phyloP scores from a whole-genome alignment of 2,888 invertebrate genomes.

The Therioaphis trifolii region DNA sequence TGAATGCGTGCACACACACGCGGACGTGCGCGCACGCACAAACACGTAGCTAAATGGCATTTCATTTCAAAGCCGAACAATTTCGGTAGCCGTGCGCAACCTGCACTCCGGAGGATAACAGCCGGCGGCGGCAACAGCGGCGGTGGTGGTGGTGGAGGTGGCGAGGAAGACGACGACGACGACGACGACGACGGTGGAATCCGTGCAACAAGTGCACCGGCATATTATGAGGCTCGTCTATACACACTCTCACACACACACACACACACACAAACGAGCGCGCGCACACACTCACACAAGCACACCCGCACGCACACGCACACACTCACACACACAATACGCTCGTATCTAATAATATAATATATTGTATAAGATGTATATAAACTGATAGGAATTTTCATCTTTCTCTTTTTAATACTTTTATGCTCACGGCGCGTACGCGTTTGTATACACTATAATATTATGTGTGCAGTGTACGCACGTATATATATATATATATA shows the following conservation, averaged over 20 bases:
- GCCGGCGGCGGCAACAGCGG: neutral
- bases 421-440: slow-evolving; percentile 45
- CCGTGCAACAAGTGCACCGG: slow-evolving; percentile 40
- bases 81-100: slow-evolving; percentile 49
- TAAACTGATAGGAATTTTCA: slow-evolving; percentile 36
- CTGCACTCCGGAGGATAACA: slow-evolving; percentile 42
- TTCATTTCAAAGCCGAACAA: slow-evolving; percentile 31
- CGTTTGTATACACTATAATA: neutral
- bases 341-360: slow-evolving; percentile 8
- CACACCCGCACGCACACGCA: neutral
- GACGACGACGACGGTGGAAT: neutral
- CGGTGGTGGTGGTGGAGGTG: too few species aligned
- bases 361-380: neutral
- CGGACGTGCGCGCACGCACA: neutral
- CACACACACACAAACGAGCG: too few species aligned
- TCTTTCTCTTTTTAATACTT: slow-evolving; percentile 29
- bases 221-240: neutral
- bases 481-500: too few species aligned
- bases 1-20: neutral
- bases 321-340: neutral
- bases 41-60: neutral
- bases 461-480: too few species aligned
- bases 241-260: neutral
- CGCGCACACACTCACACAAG: neutral
- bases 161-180: neutral